Conservation (phyloP, 2,113 vertebrate species). For the Nesoenas mayeri region DNA sequence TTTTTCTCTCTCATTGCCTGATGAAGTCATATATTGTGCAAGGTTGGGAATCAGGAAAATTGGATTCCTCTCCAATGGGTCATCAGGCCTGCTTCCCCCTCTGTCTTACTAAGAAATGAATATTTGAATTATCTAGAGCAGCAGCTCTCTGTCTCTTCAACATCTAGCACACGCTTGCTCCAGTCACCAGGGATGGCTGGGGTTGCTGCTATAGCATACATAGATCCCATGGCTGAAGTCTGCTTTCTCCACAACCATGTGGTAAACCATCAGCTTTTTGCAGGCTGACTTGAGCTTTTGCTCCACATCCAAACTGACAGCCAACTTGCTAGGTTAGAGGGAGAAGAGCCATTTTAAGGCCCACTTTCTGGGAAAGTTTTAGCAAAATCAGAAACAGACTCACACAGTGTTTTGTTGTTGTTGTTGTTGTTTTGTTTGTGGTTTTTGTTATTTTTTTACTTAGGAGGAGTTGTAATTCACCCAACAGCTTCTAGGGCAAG, state of each 20-base stretch:
- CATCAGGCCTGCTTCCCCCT: not conserved
- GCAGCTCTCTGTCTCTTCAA: not conserved
- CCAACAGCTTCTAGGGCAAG: not conserved
- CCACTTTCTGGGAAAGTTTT: not conserved
- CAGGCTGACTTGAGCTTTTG: not conserved
- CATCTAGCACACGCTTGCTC: not conserved
- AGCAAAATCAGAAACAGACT: not conserved
- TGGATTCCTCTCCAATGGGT: not conserved
- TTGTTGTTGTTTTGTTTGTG: not conserved
- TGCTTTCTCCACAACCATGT: not conserved
- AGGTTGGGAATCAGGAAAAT: not conserved
- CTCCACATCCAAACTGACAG: not conserved
- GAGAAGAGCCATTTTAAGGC: not conserved
- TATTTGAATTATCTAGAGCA: not conserved
- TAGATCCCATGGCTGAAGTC: not conserved
- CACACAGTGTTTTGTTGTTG: not conserved
- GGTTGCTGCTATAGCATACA: not conserved
- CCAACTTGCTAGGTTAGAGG: not conserved
- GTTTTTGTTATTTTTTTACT: not conserved
- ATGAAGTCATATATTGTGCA: not conserved
- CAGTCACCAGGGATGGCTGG: not conserved
- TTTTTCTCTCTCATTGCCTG: not conserved
- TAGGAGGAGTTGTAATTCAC: not conserved
- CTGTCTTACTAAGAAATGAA: not conserved
- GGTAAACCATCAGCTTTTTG: accelerated